Conservation (phyloP, 1,140 invertebrate genomes). For the Gryllus bimaculatus region DNA sequence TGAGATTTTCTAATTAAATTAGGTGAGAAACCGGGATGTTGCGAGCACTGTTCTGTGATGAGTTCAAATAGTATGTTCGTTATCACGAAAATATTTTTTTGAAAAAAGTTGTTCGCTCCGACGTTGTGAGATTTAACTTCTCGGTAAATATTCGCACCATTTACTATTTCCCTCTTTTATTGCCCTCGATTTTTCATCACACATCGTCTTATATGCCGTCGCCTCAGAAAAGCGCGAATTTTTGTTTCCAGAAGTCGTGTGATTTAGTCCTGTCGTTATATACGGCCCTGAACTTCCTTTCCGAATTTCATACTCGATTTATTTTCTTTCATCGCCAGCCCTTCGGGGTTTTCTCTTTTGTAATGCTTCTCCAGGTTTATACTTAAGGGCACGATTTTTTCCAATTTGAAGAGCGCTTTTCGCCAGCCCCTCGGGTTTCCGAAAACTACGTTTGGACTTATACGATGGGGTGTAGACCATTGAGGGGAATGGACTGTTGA, state of each 20-base stretch:
- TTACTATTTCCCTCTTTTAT: background rate
- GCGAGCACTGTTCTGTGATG: too few relatives aligned
- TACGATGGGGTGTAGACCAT: too few relatives aligned
- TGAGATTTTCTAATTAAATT: too few relatives aligned
- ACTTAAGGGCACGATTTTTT: slow-evolving; percentile 4
- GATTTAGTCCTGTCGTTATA: background rate
- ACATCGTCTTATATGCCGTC: background rate
- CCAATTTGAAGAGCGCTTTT: background rate
- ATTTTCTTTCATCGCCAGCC: background rate
- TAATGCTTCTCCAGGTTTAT: background rate
- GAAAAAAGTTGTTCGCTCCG: too few relatives aligned
- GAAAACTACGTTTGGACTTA: too few relatives aligned
- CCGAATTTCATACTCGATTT: background rate
- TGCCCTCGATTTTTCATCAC: background rate
- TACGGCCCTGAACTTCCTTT: background rate
- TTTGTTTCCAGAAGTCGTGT: background rate
- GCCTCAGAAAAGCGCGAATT: background rate
- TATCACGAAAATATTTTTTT: too few relatives aligned
- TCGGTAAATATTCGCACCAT: background rate
- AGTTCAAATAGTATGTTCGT: too few relatives aligned
- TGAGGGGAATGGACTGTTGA: too few relatives aligned
- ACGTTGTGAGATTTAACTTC: background rate
- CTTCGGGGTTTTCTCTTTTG: background rate
- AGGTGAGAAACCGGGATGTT: too few relatives aligned
- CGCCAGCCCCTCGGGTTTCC: too few relatives aligned